phyloP scores from a whole-genome alignment of 2,888 invertebrate species.

The Troides oblongomaculatus region DNA sequence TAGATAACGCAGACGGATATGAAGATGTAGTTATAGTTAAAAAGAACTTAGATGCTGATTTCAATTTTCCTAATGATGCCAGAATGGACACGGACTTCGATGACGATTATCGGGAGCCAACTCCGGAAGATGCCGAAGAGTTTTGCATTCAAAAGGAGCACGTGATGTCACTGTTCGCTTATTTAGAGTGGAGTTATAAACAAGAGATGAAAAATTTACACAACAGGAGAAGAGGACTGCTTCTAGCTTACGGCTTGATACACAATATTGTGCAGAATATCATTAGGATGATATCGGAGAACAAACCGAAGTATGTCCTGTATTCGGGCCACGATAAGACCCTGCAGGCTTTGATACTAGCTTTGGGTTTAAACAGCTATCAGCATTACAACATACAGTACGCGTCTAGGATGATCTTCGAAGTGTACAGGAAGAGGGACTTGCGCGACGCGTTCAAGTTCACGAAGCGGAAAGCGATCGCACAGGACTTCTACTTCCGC shows the following conservation, averaged over 20 bases:
- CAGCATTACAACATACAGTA: constrained; percentile 88
- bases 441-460: constrained; percentile 75
- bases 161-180: constrained; percentile 88
- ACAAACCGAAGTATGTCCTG: constrained; percentile 86
- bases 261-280: constrained; percentile 89
- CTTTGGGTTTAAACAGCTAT: constrained; percentile 85
- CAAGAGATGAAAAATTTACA: constrained; percentile 81
- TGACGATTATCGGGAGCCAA: constrained; percentile 69
- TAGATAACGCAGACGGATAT: constrained; percentile 70
- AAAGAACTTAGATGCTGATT: constrained; percentile 75
- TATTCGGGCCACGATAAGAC: constrained; percentile 97
- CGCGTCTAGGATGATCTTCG: constrained; percentile 92
- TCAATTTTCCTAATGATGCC: constrained; percentile 73
- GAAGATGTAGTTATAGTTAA: constrained; percentile 75
- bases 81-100: constrained; percentile 70
- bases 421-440: constrained; percentile 87
- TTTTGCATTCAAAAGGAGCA: constrained; percentile 85
- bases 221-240: constrained; percentile 83
- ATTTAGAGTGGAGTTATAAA: constrained; percentile 89
- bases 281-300: constrained; percentile 89
- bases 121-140: constrained; percentile 61
- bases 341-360: constrained; percentile 88
- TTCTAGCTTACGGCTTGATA: constrained; percentile 91
- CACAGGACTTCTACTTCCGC: constrained; percentile 89
- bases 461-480: constrained; percentile 76